phyloP scores from a whole-genome alignment of 2,888 invertebrate genomes.

The Blastobasis adustella region DNA sequence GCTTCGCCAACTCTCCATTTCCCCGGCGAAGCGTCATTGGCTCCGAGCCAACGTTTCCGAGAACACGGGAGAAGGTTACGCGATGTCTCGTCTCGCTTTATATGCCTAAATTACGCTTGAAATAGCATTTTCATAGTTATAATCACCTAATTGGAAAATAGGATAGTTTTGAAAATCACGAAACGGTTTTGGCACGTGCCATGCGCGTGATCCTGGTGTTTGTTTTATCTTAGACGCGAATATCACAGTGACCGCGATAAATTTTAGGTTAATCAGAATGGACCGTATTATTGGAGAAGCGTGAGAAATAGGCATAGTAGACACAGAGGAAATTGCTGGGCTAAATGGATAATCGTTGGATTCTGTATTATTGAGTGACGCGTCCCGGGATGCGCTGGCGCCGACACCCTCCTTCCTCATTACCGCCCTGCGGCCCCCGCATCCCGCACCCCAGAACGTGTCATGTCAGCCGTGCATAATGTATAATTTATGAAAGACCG shows the following conservation, averaged over 20 bases:
- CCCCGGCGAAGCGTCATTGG: slow-evolving; percentile 57
- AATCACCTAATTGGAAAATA: neutral
- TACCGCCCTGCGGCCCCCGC: slow-evolving; percentile 32
- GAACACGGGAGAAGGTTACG: slow-evolving; percentile 69
- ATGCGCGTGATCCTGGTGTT: too few relatives aligned
- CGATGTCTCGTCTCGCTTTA: slow-evolving; percentile 68
- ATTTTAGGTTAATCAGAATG: too few relatives aligned
- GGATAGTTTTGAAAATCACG: too few relatives aligned
- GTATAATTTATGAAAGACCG: too few relatives aligned
- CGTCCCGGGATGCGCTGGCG: slow-evolving; percentile 29
- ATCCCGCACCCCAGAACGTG: too few relatives aligned
- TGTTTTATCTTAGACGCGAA: too few relatives aligned
- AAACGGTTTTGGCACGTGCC: too few relatives aligned
- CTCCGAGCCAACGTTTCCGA: slow-evolving; percentile 62
- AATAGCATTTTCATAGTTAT: slow-evolving; percentile 49
- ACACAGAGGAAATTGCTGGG: neutral
- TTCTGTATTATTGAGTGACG: too few relatives aligned
- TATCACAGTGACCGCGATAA: too few relatives aligned
- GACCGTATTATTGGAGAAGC: too few relatives aligned
- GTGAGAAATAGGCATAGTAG: too few relatives aligned
- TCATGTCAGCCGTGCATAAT: too few relatives aligned
- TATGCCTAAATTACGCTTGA: slow-evolving; percentile 67
- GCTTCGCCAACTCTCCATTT: slow-evolving; percentile 63
- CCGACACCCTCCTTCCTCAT: slow-evolving; percentile 67
- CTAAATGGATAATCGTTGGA: slow-evolving; percentile 13